Base-by-base conservation (phyloP, 2,113 vertebrate species). In the Percopsis transmontana region DNA sequence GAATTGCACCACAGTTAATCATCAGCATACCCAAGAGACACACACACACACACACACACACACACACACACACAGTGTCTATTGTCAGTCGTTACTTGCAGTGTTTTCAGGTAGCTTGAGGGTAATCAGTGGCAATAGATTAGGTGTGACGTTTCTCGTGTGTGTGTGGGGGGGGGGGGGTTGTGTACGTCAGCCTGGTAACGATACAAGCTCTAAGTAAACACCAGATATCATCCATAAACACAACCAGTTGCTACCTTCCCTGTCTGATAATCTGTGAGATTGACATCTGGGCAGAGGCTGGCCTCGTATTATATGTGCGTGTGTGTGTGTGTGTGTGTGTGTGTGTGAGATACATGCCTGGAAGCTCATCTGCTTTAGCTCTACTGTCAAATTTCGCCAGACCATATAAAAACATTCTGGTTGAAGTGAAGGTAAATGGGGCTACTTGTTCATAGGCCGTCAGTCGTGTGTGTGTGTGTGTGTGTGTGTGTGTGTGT, bases 161-260 rank as follows among this genome's bases (percentile, higher is more conserved):
- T 8, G 41, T 1, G 16, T 41, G 53, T 38, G 47, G 60, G 59
- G 65, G 54, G 24, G 42, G 20, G 70, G 71, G 62, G 10, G 52
- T 7, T 42, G 14, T 59, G 14, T 4, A 20, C 15, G 21, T 53
- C 10, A 45, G 47, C 40, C 62, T 12, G 6, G 60, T 61, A 68
- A 77, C 61, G 71, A 77, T 76, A 71, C 20, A 52, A 74, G 77
- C 64, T 74, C 51, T 87, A 73, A 76, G 82, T 90, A 89, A 89
- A 89, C 85, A 86, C 4, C 4, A 78, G 86, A 86, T 87, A 87
- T 69, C 71, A 88, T 89, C 80, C 74, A 24, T 66, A 85, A 88
- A 85, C 73, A 82, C 66, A 58, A 9, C 58, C 58, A 13, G 75
- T 60, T 76, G 85, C 71, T 82, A 84, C 87, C 86, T 85, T 89